Percentiles rank a stretch among this genome's conserved stretches.
phyloP scores from a whole-genome alignment of 2,113 vertebrate genomes.

The Myiopsitta monachus region DNA sequence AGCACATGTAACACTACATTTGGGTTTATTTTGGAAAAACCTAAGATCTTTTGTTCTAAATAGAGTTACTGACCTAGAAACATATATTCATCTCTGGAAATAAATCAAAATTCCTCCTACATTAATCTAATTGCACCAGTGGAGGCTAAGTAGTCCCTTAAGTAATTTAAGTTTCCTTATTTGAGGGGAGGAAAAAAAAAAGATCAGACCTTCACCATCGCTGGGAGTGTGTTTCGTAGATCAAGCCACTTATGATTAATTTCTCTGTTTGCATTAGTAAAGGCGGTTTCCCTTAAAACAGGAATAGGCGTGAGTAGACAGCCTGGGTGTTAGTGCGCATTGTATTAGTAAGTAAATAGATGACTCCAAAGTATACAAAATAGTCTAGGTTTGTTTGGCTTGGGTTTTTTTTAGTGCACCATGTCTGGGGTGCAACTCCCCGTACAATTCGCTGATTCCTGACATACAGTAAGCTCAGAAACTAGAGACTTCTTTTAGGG shows the following conservation, averaged over 20 bases:
- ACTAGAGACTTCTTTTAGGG: not conserved
- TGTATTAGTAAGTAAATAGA: not conserved
- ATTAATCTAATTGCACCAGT: slow-evolving; percentile 63
- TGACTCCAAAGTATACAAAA: not conserved
- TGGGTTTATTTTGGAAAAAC: not conserved
- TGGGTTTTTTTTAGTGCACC: not conserved
- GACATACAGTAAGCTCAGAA: not conserved
- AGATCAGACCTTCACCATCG: not conserved
- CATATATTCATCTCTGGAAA: slow-evolving; percentile 55
- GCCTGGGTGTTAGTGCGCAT: not conserved
- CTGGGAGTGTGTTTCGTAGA: slow-evolving; percentile 38
- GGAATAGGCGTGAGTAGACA: not conserved
- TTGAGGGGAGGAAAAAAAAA: not conserved
- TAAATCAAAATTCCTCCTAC: slow-evolving; percentile 62
- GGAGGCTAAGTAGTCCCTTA: slow-evolving; percentile 66
- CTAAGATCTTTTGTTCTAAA: slow-evolving; percentile 45
- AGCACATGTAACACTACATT: not conserved
- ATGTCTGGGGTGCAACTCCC: not conserved
- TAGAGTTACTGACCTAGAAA: slow-evolving; percentile 57
- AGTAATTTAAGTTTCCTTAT: slow-evolving; percentile 70
- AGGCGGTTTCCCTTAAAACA: not conserved
- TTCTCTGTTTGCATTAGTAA: slow-evolving; percentile 41
- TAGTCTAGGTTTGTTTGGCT: not conserved
- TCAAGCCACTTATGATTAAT: slow-evolving; percentile 45
- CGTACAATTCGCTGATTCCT: not conserved